These are phyloP conservation scores for Apistogramma diplotaenia DNA, from an alignment of 2,113 vertebrate genomes.

Conservation along the genomic window DNA sequence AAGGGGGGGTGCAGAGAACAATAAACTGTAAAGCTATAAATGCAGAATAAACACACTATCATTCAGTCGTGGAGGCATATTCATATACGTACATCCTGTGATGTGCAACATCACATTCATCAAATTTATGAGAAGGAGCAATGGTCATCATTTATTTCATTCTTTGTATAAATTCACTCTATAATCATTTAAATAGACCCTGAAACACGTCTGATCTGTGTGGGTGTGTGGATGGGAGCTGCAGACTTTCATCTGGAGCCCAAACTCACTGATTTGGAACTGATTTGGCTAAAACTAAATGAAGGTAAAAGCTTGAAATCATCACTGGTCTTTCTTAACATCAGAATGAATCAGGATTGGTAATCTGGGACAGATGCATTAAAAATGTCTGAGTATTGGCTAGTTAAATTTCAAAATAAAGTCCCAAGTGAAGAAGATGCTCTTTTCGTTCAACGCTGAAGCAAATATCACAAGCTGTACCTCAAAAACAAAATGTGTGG, in stretches of 20 bases:
- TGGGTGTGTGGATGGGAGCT: neutral
- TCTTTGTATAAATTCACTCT: slow-evolving; percentile 49
- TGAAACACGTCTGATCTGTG: slow-evolving; percentile 16
- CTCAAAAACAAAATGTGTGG: no score
- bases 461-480: no score
- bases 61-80: slow-evolving; percentile 85
- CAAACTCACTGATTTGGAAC: no score
- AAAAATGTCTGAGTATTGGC: no score
- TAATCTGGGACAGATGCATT: no score
- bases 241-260: neutral
- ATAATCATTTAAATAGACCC: slow-evolving; percentile 56
- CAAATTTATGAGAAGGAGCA: slow-evolving; percentile 55
- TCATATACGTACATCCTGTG: slow-evolving; percentile 64
- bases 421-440: no score
- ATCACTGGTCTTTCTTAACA: no score
- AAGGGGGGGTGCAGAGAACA: slow-evolving; percentile 79
- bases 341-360: no score
- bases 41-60: slow-evolving; percentile 90
- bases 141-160: slow-evolving; percentile 54
- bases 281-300: neutral
- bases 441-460: no score
- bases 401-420: no score
- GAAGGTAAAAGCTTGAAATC: no score
- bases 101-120: slow-evolving; percentile 46
- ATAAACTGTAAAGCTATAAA: slow-evolving; percentile 88